Base-by-base conservation (phyloP, 1,140 invertebrate genomes). In the Lepidotrigona ventralis region DNA sequence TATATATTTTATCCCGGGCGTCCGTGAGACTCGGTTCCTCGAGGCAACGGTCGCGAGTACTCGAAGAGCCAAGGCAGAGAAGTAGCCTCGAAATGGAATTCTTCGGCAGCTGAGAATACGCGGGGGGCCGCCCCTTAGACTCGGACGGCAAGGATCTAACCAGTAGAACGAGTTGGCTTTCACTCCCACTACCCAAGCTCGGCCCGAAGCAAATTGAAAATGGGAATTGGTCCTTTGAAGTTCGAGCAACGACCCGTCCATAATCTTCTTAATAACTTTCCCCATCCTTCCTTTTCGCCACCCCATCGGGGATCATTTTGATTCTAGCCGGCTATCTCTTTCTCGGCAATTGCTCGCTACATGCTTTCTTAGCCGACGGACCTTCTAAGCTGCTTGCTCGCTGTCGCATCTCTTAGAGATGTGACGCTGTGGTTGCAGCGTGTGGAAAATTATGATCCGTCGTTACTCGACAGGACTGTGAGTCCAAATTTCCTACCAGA, bases 171-270 rank as follows among this genome's bases (percentile, higher is more conserved):
- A 76, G 79, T 83, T 69, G 85, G 89, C 87, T 90, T 90, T 90
- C 82, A 87, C 84, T 81, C 79, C 82, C 83, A 77, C 83, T 29
- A 9, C 8, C 39, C 77, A 8, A 39, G 17, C 23, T 77, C 56
- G 54, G 23, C 73, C 79, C 39, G 73, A 51, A 79, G 87, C 89
- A 92, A 93, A 94, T 93, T 92, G 91, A 93, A 93, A 93, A 93
- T 89, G 89, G 89, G 87, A 93, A 93, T 93, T 90, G 92, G 90
- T 92, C 88, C 91, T 94, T 94, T 93, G 92, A 94, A 93, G 91
- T 93, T 91, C 69, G 79, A 77, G 87, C 88, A 92, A 91, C 83
- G 91, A 90, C 86, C 81, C 87, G 85, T 88, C 88, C 85, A 92
- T 91, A 92, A 92, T 91, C 90, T 90, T 86, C 88, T 90, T 93